Evolutionary conservation across 2,797 vertebrate species (phyloP).

Genomic region (Pseudocheirus occidentalis): DNA sequence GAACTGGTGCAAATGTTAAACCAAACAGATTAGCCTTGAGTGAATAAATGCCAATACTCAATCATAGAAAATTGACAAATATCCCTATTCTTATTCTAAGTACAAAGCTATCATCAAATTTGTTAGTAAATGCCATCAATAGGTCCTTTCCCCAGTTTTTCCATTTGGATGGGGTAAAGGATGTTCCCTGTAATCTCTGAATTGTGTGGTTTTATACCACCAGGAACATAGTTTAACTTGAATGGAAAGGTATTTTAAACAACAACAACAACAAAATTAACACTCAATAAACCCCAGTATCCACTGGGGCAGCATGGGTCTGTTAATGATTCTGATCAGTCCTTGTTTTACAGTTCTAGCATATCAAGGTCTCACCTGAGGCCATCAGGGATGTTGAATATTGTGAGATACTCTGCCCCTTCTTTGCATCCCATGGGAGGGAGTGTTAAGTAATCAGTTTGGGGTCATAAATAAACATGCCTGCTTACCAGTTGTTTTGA

Average conservation of each 20-base stretch:
- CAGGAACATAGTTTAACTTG: slow-evolving; percentile 25
- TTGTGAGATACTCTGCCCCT: neutral
- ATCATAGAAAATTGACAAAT: slow-evolving; percentile 22
- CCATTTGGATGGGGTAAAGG: neutral
- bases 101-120: neutral
- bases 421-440: neutral
- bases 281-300: slow-evolving; percentile 49
- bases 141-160: neutral
- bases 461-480: neutral
- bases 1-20: slow-evolving; percentile 47
- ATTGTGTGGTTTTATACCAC: slow-evolving; percentile 25
- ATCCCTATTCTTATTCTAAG: slow-evolving; percentile 20
- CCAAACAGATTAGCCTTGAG: slow-evolving; percentile 44
- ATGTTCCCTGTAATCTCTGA: slow-evolving; percentile 37
- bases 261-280: slow-evolving; percentile 10
- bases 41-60: slow-evolving; percentile 50
- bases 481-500: neutral
- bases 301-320: neutral
- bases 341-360: neutral
- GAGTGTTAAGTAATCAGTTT: neutral
- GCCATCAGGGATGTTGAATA: neutral
- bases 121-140: neutral
- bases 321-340: slow-evolving; percentile 51
- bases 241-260: slow-evolving; percentile 45
- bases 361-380: slow-evolving; percentile 37